phyloP scores from a whole-genome alignment of 2,797 vertebrate species.

The Pampus argenteus region DNA sequence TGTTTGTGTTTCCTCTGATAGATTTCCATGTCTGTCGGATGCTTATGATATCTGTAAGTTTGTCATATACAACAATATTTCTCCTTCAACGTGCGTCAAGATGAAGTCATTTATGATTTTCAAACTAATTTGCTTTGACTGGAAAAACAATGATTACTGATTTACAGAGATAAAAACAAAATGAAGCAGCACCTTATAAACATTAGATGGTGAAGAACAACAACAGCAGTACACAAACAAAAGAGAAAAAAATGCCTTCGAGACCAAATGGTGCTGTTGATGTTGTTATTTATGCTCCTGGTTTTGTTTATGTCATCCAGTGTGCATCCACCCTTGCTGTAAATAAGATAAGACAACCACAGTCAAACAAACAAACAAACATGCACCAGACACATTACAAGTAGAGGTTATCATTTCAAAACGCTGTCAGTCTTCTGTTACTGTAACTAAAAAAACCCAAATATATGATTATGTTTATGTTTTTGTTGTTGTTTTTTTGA shows the following conservation, averaged over 20 bases:
- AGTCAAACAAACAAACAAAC: conserved; percentile 76
- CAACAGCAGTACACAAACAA: not conserved
- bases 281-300: not conserved
- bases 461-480: conserved; percentile 12
- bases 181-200: not conserved
- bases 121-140: not conserved
- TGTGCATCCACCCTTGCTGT: conserved; percentile 72
- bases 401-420: conserved; percentile 28
- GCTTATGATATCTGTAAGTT: conserved; percentile 1
- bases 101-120: not conserved
- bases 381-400: conserved; percentile 36
- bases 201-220: conserved; percentile 3
- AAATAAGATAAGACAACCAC: conserved; percentile 75
- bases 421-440: too few relatives aligned
- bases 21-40: not conserved
- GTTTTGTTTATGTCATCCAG: conserved; percentile 2
- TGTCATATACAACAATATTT: conserved; percentile 21
- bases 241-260: not conserved
- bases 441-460: not conserved
- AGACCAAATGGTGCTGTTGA: not conserved
- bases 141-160: not conserved
- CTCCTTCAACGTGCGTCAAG: not conserved
- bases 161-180: not conserved
- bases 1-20: conserved; percentile 17
- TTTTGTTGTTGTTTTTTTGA: too few relatives aligned